phyloP scores from a whole-genome alignment of 2,113 vertebrate species.

The Osmerus mordax region DNA sequence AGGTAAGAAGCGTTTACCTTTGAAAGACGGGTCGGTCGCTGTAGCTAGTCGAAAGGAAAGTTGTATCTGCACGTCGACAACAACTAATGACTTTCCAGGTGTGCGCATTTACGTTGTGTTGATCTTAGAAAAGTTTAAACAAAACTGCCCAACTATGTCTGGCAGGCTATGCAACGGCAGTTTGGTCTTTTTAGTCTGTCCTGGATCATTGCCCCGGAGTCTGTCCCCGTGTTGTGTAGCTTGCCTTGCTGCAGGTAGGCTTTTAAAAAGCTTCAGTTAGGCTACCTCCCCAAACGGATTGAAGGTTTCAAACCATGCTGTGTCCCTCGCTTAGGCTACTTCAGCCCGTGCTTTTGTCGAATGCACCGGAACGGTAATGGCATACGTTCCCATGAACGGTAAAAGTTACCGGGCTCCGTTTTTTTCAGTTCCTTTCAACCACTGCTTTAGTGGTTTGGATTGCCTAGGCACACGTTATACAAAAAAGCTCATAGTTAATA shows the following conservation, averaged over 20 bases:
- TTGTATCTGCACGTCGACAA: not conserved
- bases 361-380: not conserved
- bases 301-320: not conserved
- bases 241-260: not conserved
- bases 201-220: not conserved
- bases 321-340: not conserved
- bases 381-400: not conserved
- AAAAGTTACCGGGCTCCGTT: not conserved
- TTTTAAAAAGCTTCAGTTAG: not conserved
- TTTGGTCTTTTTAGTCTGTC: not conserved
- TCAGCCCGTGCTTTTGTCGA: not conserved
- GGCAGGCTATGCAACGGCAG: not conserved
- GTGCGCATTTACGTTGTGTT: not conserved
- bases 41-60: constrained; percentile 23
- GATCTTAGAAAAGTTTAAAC: constrained; percentile 9
- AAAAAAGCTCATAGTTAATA: not conserved
- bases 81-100: constrained; percentile 10
- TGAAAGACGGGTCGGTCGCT: not conserved
- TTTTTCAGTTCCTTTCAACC: not conserved
- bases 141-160: not conserved
- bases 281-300: not conserved
- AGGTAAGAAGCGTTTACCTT: constrained; percentile 36
- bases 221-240: not conserved
- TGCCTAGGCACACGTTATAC: not conserved
- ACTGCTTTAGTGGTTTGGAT: not conserved